phyloP scores from a whole-genome alignment of 1,140 invertebrate genomes.

The Sinella curviseta region DNA sequence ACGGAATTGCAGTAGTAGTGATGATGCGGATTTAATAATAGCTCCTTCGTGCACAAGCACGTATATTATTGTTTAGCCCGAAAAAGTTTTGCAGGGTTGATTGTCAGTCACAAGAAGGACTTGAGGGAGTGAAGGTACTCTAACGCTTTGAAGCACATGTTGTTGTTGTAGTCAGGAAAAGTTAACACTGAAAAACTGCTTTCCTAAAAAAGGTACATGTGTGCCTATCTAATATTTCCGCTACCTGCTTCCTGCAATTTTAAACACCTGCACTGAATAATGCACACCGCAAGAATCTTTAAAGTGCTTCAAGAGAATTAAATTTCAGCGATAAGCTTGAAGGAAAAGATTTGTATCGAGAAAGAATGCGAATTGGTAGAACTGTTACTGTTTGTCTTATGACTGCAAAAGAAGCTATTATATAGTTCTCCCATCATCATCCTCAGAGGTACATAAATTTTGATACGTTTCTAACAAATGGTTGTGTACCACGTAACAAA shows the following conservation, averaged over 20 bases:
- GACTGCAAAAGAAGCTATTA: too few species aligned
- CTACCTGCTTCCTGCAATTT: background rate
- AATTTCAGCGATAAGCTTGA: too few species aligned
- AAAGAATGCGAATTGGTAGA: too few species aligned
- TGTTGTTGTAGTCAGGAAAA: background rate
- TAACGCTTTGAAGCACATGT: background rate
- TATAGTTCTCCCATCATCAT: too few species aligned
- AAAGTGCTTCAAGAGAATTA: background rate
- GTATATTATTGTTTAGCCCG: background rate
- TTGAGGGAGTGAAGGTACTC: background rate
- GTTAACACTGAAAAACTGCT: background rate
- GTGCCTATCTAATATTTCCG: too few species aligned
- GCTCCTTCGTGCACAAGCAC: background rate
- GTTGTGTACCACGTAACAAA: too few species aligned
- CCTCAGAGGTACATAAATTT: too few species aligned
- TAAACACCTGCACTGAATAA: background rate
- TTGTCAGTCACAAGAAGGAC: slow-evolving; percentile 1
- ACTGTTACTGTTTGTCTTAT: too few species aligned
- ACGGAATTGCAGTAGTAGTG: background rate
- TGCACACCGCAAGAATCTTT: background rate
- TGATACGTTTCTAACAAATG: too few species aligned
- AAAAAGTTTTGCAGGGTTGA: background rate
- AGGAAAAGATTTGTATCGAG: too few species aligned
- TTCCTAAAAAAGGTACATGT: background rate
- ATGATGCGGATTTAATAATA: slow-evolving; percentile 22